phyloP scores from a whole-genome alignment of 2,113 vertebrate species.

The Prolemur simus region DNA sequence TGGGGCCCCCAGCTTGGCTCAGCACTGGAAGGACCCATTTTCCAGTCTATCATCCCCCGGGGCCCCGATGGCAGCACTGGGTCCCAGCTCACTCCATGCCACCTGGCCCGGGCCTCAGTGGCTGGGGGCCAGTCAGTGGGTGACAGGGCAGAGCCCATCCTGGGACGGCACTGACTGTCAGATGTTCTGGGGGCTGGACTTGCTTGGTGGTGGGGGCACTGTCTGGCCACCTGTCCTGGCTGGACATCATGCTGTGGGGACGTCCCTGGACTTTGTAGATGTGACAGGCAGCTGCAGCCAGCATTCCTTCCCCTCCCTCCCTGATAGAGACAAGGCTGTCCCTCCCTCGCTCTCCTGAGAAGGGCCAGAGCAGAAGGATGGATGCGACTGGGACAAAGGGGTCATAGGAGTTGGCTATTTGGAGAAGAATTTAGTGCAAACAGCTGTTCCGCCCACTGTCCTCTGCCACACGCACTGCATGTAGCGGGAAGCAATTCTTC shows the following conservation, averaged over 20 bases:
- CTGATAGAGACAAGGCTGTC: too few species aligned
- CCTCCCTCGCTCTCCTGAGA: too few species aligned
- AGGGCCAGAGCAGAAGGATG: too few species aligned
- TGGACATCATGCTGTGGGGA: neutral
- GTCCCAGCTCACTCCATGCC: neutral
- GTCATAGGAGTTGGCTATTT: too few species aligned
- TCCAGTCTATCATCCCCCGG: neutral
- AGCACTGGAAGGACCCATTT: neutral
- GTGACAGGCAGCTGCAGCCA: too few species aligned
- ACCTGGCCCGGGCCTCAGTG: neutral
- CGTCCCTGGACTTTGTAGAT: too few species aligned
- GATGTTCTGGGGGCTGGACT: neutral
- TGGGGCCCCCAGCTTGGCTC: neutral
- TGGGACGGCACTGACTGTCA: neutral
- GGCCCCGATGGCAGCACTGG: neutral
- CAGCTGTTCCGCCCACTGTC: too few species aligned
- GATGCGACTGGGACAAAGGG: too few species aligned
- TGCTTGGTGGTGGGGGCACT: neutral
- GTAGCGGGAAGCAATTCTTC: too few species aligned
- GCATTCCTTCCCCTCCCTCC: too few species aligned
- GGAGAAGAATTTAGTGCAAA: too few species aligned
- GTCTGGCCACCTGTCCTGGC: neutral
- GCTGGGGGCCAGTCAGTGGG: neutral
- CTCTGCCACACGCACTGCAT: too few species aligned
- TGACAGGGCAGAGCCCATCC: neutral